These are phyloP conservation scores for Heliconius hermathena DNA, from an alignment of 1,140 invertebrate genomes.

Conservation along the genomic window DNA sequence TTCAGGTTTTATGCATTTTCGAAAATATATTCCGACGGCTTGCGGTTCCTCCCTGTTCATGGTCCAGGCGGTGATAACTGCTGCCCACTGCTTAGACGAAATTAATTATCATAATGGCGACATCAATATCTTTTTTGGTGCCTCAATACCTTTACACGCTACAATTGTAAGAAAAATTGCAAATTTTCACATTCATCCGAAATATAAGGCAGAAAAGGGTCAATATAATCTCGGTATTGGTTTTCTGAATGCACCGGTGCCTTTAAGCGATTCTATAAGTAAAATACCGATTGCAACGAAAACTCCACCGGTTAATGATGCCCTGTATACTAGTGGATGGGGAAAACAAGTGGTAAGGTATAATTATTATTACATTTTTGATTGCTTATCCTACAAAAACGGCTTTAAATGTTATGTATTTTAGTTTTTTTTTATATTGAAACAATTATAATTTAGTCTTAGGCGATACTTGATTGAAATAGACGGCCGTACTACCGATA, in stretches of 20 bases:
- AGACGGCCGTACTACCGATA: not conserved
- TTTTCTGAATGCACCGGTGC: slow-evolving; percentile 33
- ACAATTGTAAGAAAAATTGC: slow-evolving; percentile 29
- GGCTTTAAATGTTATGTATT: too few relatives aligned
- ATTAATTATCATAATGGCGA: slow-evolving; percentile 16
- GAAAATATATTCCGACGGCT: slow-evolving; percentile 27
- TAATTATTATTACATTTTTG: too few relatives aligned
- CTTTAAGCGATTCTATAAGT: slow-evolving; percentile 20
- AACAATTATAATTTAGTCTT: not conserved
- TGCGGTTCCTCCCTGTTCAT: slow-evolving; percentile 42
- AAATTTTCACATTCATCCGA: slow-evolving; percentile 33
- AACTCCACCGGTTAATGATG: not conserved
- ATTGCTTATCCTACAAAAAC: too few relatives aligned
- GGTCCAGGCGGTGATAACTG: slow-evolving; percentile 36
- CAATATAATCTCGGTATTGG: slow-evolving; percentile 38
- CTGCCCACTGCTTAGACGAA: slow-evolving; percentile 45
- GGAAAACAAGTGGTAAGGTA: slow-evolving; percentile 42
- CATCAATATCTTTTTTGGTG: slow-evolving; percentile 37
- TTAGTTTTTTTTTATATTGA: too few relatives aligned
- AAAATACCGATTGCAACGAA: slow-evolving; percentile 37
- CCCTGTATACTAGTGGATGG: slow-evolving; percentile 42
- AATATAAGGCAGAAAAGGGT: slow-evolving; percentile 29
- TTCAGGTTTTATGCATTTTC: slow-evolving; percentile 39
- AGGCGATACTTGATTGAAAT: not conserved
- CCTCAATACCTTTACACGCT: slow-evolving; percentile 33